Base-by-base conservation (phyloP, 2,888 invertebrate genomes). In the Diadegma fenestrale region DNA sequence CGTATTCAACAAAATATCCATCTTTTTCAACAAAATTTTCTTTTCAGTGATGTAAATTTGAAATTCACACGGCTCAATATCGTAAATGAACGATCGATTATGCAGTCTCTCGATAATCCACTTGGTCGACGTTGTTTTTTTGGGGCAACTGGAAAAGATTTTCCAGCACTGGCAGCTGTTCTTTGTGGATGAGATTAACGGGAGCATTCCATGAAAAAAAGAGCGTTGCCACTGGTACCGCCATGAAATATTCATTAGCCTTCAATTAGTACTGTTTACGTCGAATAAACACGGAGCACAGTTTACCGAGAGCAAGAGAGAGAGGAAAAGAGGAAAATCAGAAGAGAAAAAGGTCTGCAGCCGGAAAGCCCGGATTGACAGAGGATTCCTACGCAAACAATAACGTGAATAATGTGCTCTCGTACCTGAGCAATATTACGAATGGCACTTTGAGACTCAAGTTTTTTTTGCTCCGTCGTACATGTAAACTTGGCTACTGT, bases 191-290 rank as follows among this genome's bases (percentile, higher is more conserved):
- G 75, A 64, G 80, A 72, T 64, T 69, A 19, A 68, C 64, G 69
- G 71, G 48, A 61, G 63, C 64, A 54, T 58, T 66, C 43, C 45
- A 43, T 48, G 37, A 51, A 68, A 37, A 45, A 48, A 26, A 61
- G 58, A 33, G 43, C 69, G 78, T 69, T 64, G 73, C 22, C 58
- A n/a, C 37, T 51, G 45, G 79, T 77, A 64, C 30, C 84, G 87
- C 82, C 83, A 89, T 81, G 87, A 85, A 87, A 80, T 72, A 90
- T 93, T 93, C 91, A 93, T 93, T 94, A 93, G 92, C 88, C 89
- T 92, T 93, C 93, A 94, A 94, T 94, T 94, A 93, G 93, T 91
- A 88, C 82, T 88, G 88, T 93, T 93, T 92, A 90, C 89, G 78
- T 86, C 83, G 84, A 89, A 90, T 90, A 92, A 92, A 93, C 88